Percentiles rank a stretch among this genome's conserved stretches.
These are phyloP conservation scores for human (Homo sapiens) DNA, from an alignment of 2,113 vertebrate species.

Conservation along the genomic window GRCh38 chr2:61030501-61031000, in stretches of 20 bases:
- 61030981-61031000: neutral
- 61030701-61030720: neutral
- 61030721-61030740: neutral
- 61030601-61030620: neutral
- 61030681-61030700: neutral
- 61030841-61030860: neutral
- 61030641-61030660: neutral
- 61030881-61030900: neutral
- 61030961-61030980: neutral
- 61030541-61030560: neutral
- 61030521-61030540: neutral
- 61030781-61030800: neutral
- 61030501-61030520: neutral
- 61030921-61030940: slow-evolving; percentile 12
- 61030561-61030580: neutral
- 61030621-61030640: neutral
- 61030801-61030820: neutral
- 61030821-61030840: neutral
- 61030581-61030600: neutral
- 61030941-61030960: neutral
- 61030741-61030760: neutral
- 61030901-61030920: neutral
- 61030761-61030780: neutral
- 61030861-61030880: neutral
- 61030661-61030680: neutral